A percentile compares a stretch with the other conserved stretches of the same genome.
Evolutionary conservation across 2,797 vertebrate genomes (phyloP).

Genomic region (Neostethus bicornis): DNA sequence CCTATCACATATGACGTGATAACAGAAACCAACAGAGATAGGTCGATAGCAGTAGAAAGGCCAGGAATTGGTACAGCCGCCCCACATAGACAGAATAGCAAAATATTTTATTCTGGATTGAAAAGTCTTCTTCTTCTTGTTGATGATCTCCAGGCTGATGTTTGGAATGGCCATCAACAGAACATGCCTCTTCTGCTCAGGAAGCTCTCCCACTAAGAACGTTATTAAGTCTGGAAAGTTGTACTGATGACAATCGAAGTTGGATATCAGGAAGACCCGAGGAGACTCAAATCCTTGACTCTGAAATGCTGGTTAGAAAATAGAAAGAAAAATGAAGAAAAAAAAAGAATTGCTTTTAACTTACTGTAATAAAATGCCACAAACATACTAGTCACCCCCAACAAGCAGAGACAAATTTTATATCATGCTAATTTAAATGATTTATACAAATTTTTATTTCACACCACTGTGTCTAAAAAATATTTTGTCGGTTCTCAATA

Average conservation of each 20-base stretch:
- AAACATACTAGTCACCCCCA: too few species aligned
- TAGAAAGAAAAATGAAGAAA: too few species aligned
- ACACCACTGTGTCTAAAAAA: too few species aligned
- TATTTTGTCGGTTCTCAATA: too few species aligned
- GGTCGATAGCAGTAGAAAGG: background rate
- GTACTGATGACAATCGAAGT: constrained; percentile 39
- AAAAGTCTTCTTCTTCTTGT: constrained; percentile 22
- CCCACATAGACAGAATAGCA: fast-evolving
- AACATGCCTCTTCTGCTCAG: constrained; percentile 11
- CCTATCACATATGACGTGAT: background rate
- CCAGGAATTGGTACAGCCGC: background rate
- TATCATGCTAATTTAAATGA: too few species aligned
- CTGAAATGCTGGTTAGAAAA: constrained; percentile 21
- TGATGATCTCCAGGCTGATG: constrained; percentile 7
- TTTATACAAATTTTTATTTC: too few species aligned
- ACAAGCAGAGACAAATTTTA: too few species aligned
- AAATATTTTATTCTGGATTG: background rate
- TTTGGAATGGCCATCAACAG: constrained; percentile 25
- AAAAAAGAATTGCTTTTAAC: too few species aligned
- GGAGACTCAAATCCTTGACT: constrained; percentile 35
- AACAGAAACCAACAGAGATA: background rate
- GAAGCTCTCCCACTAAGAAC: constrained; percentile 24
- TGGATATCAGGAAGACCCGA: constrained; percentile 76
- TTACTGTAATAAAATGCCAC: too few species aligned
- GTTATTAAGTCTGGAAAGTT: constrained; percentile 58